Conservation (phyloP, 2,113 vertebrate genomes). For the Corythornis madagascariensis region DNA sequence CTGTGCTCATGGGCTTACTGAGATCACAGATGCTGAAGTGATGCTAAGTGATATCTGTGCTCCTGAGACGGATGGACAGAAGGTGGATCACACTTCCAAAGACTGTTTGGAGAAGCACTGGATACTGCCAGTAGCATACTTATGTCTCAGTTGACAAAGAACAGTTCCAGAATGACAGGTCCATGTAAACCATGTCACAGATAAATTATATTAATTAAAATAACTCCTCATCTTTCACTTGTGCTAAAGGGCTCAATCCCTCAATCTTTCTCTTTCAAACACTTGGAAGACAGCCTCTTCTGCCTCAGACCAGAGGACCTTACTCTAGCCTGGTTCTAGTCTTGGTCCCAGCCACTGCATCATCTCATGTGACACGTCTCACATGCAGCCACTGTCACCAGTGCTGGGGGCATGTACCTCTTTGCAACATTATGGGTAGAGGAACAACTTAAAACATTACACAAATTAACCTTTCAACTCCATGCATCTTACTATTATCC, state of each 20-base stretch:
- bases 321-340: neutral
- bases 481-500: neutral
- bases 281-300: neutral
- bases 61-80: neutral
- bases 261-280: neutral
- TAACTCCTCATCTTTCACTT: neutral
- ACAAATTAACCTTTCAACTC: neutral
- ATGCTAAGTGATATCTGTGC: conserved; percentile 9
- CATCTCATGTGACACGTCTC: neutral
- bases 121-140: neutral
- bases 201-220: neutral
- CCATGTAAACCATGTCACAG: neutral
- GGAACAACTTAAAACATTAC: neutral
- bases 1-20: conserved; percentile 52
- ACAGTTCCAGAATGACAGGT: neutral
- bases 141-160: neutral
- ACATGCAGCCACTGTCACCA: neutral
- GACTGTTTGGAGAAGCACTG: neutral
- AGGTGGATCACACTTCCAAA: neutral
- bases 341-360: neutral
- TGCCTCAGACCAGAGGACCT: neutral
- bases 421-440: neutral
- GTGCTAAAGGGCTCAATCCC: neutral
- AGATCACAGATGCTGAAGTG: conserved; percentile 42
- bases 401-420: accelerated